These are phyloP conservation scores for Drosophila anceps DNA, from an alignment of 2,888 invertebrate species.

Conservation along the genomic window DNA sequence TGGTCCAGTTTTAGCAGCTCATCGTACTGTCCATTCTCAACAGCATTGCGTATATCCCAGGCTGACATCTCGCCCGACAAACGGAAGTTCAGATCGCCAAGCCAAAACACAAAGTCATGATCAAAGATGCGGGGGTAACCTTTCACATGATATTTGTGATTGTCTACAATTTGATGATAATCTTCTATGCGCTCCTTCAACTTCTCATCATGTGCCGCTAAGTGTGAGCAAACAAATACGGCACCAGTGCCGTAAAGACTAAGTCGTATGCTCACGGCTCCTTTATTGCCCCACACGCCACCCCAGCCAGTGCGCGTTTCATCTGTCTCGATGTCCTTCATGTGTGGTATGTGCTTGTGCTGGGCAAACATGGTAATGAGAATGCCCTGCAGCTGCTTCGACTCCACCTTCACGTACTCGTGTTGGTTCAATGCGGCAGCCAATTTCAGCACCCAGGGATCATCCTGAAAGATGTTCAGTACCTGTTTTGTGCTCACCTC, in stretches of 20 bases:
- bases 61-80: slow-evolving; percentile 89
- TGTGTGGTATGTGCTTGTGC: slow-evolving; percentile 91
- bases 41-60: slow-evolving; percentile 88
- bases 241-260: slow-evolving; percentile 95
- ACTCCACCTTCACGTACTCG: slow-evolving; percentile 92
- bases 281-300: slow-evolving; percentile 94
- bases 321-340: slow-evolving; percentile 93
- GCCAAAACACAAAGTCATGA: slow-evolving; percentile 98
- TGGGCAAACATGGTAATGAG: slow-evolving; percentile 92
- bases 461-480: slow-evolving; percentile 91
- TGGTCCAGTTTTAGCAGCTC: slow-evolving; percentile 92
- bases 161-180: slow-evolving; percentile 93
- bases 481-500: slow-evolving; percentile 95
- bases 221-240: slow-evolving; percentile 95
- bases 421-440: slow-evolving; percentile 88
- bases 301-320: slow-evolving; percentile 95
- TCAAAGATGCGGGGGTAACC: slow-evolving; percentile 94
- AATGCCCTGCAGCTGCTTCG: slow-evolving; percentile 93
- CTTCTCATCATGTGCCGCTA: slow-evolving; percentile 95
- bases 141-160: slow-evolving; percentile 91
- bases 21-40: slow-evolving; percentile 89
- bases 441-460: slow-evolving; percentile 92
- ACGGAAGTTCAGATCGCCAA: slow-evolving; percentile 96
- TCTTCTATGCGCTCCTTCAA: slow-evolving; percentile 93
- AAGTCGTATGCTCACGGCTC: slow-evolving; percentile 95